These are phyloP conservation scores for Semotilus atromaculatus DNA, from an alignment of 2,797 vertebrate genomes.

Conservation along the genomic window DNA sequence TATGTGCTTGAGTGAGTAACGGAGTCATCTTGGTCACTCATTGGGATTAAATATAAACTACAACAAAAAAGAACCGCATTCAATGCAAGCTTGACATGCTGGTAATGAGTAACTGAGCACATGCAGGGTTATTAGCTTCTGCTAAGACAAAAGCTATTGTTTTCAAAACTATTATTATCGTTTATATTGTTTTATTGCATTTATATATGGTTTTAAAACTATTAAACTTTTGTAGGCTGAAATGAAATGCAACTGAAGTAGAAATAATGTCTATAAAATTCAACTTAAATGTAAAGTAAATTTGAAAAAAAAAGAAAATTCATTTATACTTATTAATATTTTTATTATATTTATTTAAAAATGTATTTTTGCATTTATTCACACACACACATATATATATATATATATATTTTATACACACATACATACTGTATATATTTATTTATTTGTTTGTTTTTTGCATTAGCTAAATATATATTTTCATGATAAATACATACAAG, in stretches of 20 bases:
- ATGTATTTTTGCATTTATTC: no score
- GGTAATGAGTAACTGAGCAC: conserved; percentile 50
- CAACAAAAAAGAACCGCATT: conserved; percentile 12
- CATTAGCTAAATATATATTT: no score
- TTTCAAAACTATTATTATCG: neutral
- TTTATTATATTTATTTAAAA: no score
- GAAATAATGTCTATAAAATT: neutral
- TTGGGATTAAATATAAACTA: conserved; percentile 55
- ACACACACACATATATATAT: no score
- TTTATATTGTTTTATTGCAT: neutral
- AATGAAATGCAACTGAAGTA: neutral
- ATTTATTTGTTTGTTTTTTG: no score
- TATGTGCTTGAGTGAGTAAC: conserved; percentile 6
- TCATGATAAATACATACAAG: no score
- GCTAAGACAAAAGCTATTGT: neutral
- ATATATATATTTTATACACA: no score
- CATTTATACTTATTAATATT: no score
- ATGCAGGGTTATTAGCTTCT: neutral
- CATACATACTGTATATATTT: no score
- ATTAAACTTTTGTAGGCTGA: neutral
- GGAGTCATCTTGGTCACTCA: conserved; percentile 23
- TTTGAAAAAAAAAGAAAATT: no score
- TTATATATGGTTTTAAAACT: neutral
- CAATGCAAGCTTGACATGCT: conserved; percentile 53
- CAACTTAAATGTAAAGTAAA: neutral